phyloP scores from a whole-genome alignment of 2,113 vertebrate genomes.

The Garra rufa region DNA sequence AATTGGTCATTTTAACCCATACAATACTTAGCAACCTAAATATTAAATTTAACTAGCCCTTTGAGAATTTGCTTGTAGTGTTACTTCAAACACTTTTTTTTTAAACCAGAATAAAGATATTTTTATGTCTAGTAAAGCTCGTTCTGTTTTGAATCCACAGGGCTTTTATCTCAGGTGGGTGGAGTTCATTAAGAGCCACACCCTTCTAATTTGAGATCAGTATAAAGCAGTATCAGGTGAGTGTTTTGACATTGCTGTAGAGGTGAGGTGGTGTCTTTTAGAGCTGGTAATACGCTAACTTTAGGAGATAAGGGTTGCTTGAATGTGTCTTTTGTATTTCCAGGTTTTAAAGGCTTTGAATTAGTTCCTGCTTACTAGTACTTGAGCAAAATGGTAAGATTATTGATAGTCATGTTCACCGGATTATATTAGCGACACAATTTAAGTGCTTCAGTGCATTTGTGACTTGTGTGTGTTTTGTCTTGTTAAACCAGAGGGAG shows the following conservation, averaged over 20 bases:
- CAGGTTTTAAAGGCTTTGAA: neutral
- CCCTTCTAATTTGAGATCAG: neutral
- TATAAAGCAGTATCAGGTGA: neutral
- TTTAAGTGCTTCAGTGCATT: neutral
- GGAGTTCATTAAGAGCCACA: neutral
- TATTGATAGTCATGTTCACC: too few species aligned
- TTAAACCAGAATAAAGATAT: too few species aligned
- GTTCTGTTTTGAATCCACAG: neutral
- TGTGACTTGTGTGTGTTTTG: neutral
- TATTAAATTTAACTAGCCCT: too few species aligned
- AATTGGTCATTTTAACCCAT: too few species aligned
- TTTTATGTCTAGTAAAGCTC: neutral
- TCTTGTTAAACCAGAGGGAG: conserved; percentile 10
- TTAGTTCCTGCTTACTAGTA: neutral
- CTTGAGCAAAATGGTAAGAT: neutral
- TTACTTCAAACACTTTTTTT: too few species aligned
- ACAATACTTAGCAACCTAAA: too few species aligned
- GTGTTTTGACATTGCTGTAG: neutral
- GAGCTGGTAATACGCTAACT: too few species aligned
- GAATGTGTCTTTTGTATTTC: neutral
- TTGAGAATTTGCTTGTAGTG: too few species aligned
- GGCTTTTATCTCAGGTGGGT: neutral
- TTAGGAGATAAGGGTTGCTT: neutral
- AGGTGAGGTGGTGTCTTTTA: neutral
- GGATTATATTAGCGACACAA: neutral